A percentile compares a stretch with the other conserved stretches of the same genome.
Conservation (phyloP, 2,113 vertebrate species). For the Podarcis cretensis region DNA sequence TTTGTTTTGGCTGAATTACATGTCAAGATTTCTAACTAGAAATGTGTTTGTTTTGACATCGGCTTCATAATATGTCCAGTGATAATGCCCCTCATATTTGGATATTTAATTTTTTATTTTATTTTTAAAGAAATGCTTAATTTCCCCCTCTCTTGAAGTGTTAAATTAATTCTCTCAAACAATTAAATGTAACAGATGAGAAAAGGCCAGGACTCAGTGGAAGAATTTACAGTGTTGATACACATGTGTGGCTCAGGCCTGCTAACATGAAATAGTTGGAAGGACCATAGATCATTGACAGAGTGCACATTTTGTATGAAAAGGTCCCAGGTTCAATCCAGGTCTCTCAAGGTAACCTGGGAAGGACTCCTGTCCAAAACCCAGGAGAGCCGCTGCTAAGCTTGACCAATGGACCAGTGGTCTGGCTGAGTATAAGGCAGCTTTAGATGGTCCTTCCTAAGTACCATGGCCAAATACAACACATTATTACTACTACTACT, state of each 20-base stretch:
- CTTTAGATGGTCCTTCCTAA: background rate
- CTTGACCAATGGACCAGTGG: too few species aligned
- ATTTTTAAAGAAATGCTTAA: background rate
- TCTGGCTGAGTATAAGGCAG: background rate
- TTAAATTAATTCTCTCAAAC: background rate
- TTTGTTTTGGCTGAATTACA: constrained; percentile 9
- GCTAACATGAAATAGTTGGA: background rate
- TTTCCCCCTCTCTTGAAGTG: background rate
- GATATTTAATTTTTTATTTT: background rate
- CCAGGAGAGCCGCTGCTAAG: background rate
- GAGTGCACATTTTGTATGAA: background rate
- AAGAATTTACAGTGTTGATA: background rate
- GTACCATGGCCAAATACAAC: too few species aligned
- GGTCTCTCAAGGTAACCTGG: background rate
- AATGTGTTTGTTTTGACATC: constrained; percentile 20
- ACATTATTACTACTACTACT: too few species aligned
- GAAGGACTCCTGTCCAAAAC: background rate
- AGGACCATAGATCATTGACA: background rate
- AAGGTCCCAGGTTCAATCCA: background rate
- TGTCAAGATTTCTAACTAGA: constrained; percentile 32
- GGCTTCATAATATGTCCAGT: constrained; percentile 8
- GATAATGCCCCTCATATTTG: constrained; percentile 10
- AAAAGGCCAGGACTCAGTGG: background rate
- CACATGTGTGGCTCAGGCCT: background rate
- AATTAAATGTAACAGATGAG: background rate